Conservation (phyloP, 2,888 invertebrate species). For the Eilema griseolum region DNA sequence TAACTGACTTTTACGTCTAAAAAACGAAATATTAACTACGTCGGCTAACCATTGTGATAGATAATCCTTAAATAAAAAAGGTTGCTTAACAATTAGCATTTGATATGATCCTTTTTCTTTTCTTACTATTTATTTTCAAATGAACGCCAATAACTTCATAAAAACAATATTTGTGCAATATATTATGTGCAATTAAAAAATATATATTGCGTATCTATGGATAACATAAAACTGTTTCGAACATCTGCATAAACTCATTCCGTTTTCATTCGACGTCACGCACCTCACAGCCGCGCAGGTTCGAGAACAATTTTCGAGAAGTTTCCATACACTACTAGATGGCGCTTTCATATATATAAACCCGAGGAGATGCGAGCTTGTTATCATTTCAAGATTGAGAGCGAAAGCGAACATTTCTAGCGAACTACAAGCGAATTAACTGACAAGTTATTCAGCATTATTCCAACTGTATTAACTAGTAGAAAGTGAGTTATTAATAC, state of each 20-base stretch:
- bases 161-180: neutral
- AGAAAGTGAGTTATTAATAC: neutral
- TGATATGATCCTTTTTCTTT: too few relatives aligned
- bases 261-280: neutral
- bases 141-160: neutral
- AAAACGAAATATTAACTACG: too few relatives aligned
- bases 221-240: constrained; percentile 7
- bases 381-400: constrained; percentile 42
- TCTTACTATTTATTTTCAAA: neutral
- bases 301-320: constrained; percentile 57
- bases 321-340: constrained; percentile 60
- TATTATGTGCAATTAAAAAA: neutral
- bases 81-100: too few relatives aligned
- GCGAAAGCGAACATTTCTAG: constrained; percentile 13
- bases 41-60: too few relatives aligned
- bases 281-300: constrained; percentile 25
- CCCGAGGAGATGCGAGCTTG: constrained; percentile 27
- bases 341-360: constrained; percentile 63
- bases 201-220: neutral
- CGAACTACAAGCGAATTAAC: neutral
- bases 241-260: neutral
- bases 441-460: neutral
- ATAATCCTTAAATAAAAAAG: too few relatives aligned
- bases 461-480: constrained; percentile 10
- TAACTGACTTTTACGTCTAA: too few relatives aligned